phyloP scores from a whole-genome alignment of 2,888 invertebrate species.

The Trimorus sp. region DNA sequence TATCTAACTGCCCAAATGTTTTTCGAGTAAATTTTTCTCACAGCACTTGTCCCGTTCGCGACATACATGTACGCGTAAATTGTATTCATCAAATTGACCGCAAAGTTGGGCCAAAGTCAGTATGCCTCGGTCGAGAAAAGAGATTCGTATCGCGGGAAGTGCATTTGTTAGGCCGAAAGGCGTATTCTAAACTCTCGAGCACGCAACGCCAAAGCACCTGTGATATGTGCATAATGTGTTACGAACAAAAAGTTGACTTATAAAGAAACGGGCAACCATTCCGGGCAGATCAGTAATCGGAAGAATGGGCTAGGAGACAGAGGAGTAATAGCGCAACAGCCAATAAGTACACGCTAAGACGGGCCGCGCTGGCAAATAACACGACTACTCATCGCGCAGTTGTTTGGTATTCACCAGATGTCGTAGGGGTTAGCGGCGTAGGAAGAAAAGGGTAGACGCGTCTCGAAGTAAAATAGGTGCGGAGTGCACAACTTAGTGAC shows the following conservation, averaged over 20 bases:
- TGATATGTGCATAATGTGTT: slow-evolving; percentile 41
- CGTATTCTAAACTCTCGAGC: slow-evolving; percentile 28
- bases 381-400: slow-evolving; percentile 58
- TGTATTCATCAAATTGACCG: not conserved
- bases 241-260: slow-evolving; percentile 20
- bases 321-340: slow-evolving; percentile 58
- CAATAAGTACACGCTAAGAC: slow-evolving; percentile 62
- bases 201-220: slow-evolving; percentile 36
- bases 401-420: slow-evolving; percentile 63
- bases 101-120: not conserved
- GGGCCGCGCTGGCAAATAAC: slow-evolving; percentile 42
- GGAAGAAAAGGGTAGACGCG: slow-evolving; percentile 59
- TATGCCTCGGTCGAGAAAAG: not conserved
- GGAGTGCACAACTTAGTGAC: slow-evolving; percentile 57
- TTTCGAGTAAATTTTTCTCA: no score
- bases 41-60: no score
- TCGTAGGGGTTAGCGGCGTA: slow-evolving; percentile 54
- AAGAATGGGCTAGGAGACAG: slow-evolving; percentile 58
- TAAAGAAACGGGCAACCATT: slow-evolving; percentile 35
- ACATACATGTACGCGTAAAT: not conserved
- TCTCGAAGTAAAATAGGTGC: slow-evolving; percentile 57
- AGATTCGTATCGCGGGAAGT: slow-evolving; percentile 24
- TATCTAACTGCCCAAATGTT: no score
- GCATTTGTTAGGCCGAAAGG: slow-evolving; percentile 18
- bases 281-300: slow-evolving; percentile 49